These are phyloP conservation scores for Eptatretus atami DNA, from an alignment of 2,797 vertebrate genomes.

Conservation along the genomic window DNA sequence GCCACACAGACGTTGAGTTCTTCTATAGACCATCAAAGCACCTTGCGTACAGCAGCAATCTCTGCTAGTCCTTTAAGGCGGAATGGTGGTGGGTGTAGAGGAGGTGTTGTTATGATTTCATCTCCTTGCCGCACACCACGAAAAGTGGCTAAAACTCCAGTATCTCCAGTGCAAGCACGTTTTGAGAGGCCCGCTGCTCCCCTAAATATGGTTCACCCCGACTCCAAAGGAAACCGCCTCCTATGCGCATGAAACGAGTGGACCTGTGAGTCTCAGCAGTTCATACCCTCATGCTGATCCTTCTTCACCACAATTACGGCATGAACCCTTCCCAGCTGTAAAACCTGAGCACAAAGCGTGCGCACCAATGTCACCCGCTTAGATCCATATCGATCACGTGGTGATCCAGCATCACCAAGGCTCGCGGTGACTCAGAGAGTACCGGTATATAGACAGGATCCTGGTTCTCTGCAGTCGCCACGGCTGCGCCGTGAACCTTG, in stretches of 20 bases:
- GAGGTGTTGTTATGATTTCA: neutral
- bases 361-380: neutral
- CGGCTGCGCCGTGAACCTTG: neutral
- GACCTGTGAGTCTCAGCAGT: neutral
- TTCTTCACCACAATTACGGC: neutral
- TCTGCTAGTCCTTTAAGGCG: no score
- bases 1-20: conserved; percentile 32
- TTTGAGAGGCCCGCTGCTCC: conserved; percentile 78
- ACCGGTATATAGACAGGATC: neutral
- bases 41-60: no score
- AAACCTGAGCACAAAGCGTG: neutral
- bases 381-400: conserved; percentile 21
- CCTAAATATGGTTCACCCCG: conserved; percentile 71
- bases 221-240: conserved; percentile 33
- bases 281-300: neutral
- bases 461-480: neutral
- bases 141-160: conserved; percentile 6
- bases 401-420: neutral
- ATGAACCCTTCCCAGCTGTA: neutral
- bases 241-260: neutral
- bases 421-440: neutral
- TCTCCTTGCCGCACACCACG: conserved; percentile 1
- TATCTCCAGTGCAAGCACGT: conserved; percentile 82
- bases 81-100: no score
- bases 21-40: no score